phyloP scores from a whole-genome alignment of 2,113 vertebrate species.

The Nyctibius bracteatus region DNA sequence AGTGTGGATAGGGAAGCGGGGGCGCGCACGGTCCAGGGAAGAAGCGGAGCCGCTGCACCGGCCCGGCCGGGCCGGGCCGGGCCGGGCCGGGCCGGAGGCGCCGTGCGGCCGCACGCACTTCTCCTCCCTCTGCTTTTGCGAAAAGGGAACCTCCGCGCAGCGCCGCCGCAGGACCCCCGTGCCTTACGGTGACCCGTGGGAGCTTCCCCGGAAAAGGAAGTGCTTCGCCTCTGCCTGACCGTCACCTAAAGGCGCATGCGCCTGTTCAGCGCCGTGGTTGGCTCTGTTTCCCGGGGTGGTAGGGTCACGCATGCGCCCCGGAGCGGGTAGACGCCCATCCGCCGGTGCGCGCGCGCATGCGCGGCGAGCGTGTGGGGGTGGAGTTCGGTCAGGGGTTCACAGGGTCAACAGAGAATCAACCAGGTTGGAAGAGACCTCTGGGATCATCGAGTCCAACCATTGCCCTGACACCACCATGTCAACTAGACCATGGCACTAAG shows the following conservation, averaged over 20 bases:
- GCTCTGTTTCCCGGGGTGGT: fast-evolving
- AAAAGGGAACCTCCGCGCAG: background rate
- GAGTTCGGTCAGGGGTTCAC: no score
- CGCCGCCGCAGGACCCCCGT: fast-evolving
- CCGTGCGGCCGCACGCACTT: fast-evolving
- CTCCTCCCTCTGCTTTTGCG: background rate
- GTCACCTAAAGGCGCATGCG: fast-evolving
- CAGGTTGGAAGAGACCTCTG: no score
- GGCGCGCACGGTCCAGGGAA: no score
- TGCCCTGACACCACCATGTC: no score
- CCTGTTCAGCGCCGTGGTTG: fast-evolving
- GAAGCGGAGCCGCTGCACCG: no score
- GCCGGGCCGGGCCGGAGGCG: no score
- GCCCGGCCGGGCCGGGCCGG: fast-evolving
- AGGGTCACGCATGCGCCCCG: background rate
- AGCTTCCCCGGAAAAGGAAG: background rate
- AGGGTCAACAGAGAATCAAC: no score
- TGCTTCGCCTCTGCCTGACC: fast-evolving
- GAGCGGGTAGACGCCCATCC: fast-evolving
- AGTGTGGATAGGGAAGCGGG: background rate
- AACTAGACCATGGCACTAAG: no score
- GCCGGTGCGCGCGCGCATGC: fast-evolving
- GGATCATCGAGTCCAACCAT: no score
- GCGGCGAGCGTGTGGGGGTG: no score
- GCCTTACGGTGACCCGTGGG: background rate